These are phyloP conservation scores for Regulus satrapa DNA, from an alignment of 2,113 vertebrate genomes.

Conservation along the genomic window DNA sequence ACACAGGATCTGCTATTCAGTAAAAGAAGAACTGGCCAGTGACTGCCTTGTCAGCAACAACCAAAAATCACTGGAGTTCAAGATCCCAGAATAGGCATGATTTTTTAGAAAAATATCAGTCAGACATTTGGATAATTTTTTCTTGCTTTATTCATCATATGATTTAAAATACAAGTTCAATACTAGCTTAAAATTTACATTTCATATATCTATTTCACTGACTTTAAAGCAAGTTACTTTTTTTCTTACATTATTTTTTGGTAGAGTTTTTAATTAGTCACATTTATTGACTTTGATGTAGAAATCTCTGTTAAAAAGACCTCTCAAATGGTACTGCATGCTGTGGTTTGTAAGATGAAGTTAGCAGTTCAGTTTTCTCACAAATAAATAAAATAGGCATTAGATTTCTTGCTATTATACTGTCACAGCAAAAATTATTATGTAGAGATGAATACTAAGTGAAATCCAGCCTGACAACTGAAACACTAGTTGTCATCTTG, in stretches of 20 bases:
- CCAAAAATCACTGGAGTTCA: not conserved
- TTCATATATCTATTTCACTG: not conserved
- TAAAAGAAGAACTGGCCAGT: not conserved
- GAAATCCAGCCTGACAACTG: not conserved
- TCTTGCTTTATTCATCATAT: not conserved
- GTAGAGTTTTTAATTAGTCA: not conserved
- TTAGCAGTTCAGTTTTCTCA: not conserved
- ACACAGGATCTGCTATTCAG: not conserved
- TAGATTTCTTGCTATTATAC: not conserved
- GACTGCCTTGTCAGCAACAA: not conserved
- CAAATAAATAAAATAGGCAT: not conserved
- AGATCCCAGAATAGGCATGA: not conserved
- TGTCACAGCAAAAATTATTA: not conserved
- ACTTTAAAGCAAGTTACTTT: not conserved
- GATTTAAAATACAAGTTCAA: not conserved
- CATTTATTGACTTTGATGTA: not conserved
- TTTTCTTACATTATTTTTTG: not conserved
- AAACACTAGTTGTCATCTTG: not conserved
- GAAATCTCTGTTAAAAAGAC: not conserved
- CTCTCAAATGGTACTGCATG: not conserved
- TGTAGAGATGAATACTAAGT: not conserved
- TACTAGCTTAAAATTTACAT: not conserved
- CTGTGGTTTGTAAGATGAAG: not conserved
- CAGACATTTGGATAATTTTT: not conserved
- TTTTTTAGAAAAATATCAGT: not conserved